These are phyloP conservation scores for Mallotus villosus DNA, from an alignment of 2,797 vertebrate genomes.

Conservation along the genomic window DNA sequence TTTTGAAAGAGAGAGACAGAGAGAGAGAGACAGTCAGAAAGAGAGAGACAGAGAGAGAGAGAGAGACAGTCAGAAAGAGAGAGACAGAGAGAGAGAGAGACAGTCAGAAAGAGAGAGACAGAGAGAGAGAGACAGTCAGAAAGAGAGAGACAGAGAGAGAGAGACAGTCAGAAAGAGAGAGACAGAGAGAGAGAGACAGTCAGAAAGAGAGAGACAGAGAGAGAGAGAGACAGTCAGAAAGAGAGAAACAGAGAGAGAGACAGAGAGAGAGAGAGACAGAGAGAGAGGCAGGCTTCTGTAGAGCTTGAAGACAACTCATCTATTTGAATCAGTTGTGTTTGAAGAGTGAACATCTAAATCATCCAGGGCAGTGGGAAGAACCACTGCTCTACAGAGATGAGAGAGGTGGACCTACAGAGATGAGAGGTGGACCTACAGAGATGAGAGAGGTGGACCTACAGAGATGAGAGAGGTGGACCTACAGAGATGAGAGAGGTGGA, in stretches of 20 bases:
- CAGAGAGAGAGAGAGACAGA: not conserved
- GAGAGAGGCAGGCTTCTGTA: constrained; percentile 14
- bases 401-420: too few species aligned
- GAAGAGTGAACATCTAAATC: too few species aligned
- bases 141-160: constrained; percentile 24
- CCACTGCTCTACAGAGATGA: too few species aligned
- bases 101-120: not conserved
- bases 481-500: too few species aligned
- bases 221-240: not conserved
- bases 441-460: too few species aligned
- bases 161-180: constrained; percentile 19
- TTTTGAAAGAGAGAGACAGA: too few species aligned
- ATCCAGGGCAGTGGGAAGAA: too few species aligned
- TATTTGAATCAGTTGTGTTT: too few species aligned
- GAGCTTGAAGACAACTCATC: not conserved
- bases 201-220: not conserved
- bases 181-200: not conserved
- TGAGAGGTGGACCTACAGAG: too few species aligned
- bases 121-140: not conserved
- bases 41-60: not conserved
- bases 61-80: not conserved
- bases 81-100: not conserved
- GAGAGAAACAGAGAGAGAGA: not conserved
- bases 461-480: too few species aligned
- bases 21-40: not conserved